A percentile compares a stretch with the other conserved stretches of the same genome.
Conservation (phyloP, 2,797 vertebrate species). For the Sternarchorhynchus goeldii region DNA sequence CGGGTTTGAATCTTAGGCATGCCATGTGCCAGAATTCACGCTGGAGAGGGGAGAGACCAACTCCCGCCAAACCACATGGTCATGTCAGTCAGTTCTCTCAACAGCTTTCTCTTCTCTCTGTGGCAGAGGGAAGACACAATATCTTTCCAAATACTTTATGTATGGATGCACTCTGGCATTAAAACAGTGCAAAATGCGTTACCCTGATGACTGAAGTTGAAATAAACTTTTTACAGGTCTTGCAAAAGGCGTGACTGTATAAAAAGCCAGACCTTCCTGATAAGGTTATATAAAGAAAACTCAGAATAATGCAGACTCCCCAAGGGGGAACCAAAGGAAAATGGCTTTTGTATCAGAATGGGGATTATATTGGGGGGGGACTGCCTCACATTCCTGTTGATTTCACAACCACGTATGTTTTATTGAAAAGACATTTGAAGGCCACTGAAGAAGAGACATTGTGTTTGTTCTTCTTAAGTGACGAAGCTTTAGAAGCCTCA, state of each 20-base stretch:
- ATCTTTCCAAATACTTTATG: constrained; percentile 58
- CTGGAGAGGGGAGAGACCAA: background rate
- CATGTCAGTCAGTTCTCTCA: background rate
- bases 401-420: constrained; percentile 79
- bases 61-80: background rate
- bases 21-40: background rate
- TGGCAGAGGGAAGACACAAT: constrained; percentile 26
- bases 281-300: constrained; percentile 77
- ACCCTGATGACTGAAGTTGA: constrained; percentile 50
- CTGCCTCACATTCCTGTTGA: constrained; percentile 74
- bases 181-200: constrained; percentile 45
- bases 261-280: constrained; percentile 73
- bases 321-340: constrained; percentile 72
- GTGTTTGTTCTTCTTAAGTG: constrained; percentile 74
- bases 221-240: constrained; percentile 65
- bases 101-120: background rate
- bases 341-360: constrained; percentile 77
- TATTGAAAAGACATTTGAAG: constrained; percentile 78
- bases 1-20: background rate
- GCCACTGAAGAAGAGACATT: constrained; percentile 72
- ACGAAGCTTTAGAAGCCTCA: constrained; percentile 56
- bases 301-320: constrained; percentile 75
- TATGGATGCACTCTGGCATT: constrained; percentile 56
- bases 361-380: constrained; percentile 73
- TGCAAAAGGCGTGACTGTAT: constrained; percentile 68